A percentile compares a stretch with the other conserved stretches of the same genome.
These are phyloP conservation scores for Acrossocheilus wenchowensis DNA, from an alignment of 2,797 vertebrate species.

Conservation along the genomic window DNA sequence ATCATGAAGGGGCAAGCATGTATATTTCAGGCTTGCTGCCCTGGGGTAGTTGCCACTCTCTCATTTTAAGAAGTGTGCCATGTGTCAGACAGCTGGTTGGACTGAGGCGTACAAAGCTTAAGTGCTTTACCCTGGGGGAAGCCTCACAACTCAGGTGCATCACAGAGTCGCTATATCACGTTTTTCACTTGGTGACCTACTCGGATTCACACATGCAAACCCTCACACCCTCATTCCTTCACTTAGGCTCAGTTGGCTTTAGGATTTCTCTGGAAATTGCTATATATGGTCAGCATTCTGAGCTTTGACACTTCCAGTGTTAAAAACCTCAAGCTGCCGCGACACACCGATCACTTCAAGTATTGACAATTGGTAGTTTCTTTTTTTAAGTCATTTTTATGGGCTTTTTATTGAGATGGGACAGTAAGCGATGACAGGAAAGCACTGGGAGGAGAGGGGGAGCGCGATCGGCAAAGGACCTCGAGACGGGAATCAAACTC, in stretches of 20 bases:
- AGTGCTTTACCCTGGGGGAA: constrained; percentile 81
- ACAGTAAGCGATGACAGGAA: not conserved
- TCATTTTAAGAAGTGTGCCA: constrained; percentile 59
- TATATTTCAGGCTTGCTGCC: constrained; percentile 80
- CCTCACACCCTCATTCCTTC: constrained; percentile 39
- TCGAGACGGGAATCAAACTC: not conserved
- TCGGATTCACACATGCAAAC: constrained; percentile 57
- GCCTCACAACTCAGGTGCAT: constrained; percentile 64
- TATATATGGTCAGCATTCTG: not conserved
- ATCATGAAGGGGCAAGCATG: constrained; percentile 67
- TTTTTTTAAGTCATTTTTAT: not conserved
- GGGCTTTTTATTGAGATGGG: not conserved
- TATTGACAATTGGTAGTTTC: not conserved
- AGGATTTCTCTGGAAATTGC: constrained; percentile 56
- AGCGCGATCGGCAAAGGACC: not conserved
- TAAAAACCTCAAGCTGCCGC: not conserved
- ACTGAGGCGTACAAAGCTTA: constrained; percentile 80
- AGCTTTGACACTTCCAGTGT: not conserved
- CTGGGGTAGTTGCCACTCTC: constrained; percentile 64
- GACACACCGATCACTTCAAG: not conserved
- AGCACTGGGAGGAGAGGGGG: not conserved
- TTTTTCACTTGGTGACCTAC: constrained; percentile 60
- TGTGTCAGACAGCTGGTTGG: constrained; percentile 82
- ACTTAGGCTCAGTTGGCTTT: constrained; percentile 60
- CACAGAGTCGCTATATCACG: constrained; percentile 54